These are phyloP conservation scores for Limnephilus marmoratus DNA, from an alignment of 2,888 invertebrate genomes.

Conservation along the genomic window DNA sequence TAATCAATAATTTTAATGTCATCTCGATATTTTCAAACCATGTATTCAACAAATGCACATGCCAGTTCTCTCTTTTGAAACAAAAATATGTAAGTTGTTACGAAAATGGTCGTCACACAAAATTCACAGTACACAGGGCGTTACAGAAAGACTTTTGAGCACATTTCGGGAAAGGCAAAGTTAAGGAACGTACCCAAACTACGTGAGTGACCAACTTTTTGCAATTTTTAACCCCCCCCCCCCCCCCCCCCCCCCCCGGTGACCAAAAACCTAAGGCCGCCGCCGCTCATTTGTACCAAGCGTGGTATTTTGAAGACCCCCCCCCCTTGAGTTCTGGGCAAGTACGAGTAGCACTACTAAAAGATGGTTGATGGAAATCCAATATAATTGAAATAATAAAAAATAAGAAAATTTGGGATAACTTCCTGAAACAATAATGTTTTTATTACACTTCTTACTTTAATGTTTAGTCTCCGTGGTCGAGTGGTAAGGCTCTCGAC, in stretches of 20 bases:
- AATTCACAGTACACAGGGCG: background rate
- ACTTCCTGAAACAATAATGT: background rate
- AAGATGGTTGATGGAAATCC: background rate
- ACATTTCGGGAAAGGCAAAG: background rate
- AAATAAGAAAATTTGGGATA: background rate
- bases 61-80: background rate
- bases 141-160: background rate
- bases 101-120: background rate
- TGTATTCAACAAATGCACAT: too few relatives aligned
- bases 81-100: background rate
- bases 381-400: background rate
- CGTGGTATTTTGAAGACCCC: too few relatives aligned
- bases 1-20: background rate
- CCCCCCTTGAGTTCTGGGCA: background rate
- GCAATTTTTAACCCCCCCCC: too few relatives aligned
- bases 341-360: background rate
- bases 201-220: too few relatives aligned
- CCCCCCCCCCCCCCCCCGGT: too few relatives aligned
- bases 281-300: too few relatives aligned
- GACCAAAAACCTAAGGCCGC: too few relatives aligned
- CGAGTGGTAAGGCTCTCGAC: too few relatives aligned
- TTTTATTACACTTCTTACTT: background rate
- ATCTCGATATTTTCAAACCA: background rate
- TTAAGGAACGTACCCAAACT: too few relatives aligned
- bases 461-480: too few relatives aligned